Evolutionary conservation across 2,888 invertebrate genomes (phyloP).

Genomic region (Pseudococcus longispinus): DNA sequence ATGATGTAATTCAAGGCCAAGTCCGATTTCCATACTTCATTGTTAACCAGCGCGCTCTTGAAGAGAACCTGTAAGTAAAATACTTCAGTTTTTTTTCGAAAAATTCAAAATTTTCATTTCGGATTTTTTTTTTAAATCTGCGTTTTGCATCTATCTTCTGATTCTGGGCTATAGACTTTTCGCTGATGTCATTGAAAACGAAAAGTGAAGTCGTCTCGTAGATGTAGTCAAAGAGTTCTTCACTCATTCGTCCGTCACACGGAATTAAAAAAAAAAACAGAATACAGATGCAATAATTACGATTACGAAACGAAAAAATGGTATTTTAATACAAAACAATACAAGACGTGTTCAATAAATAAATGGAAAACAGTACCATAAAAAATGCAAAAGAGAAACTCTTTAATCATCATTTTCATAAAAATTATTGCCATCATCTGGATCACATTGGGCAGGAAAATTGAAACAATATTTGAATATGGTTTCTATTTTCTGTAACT

Average conservation of each 20-base stretch:
- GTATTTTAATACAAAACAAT: neutral
- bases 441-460: neutral
- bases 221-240: no score
- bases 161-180: no score
- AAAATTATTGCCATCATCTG: neutral
- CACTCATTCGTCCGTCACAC: no score
- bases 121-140: no score
- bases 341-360: neutral
- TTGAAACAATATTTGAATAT: constrained; percentile 20
- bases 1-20: neutral
- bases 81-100: neutral
- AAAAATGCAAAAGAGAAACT: neutral
- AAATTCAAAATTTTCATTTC: neutral
- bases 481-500: neutral
- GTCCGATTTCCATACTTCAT: neutral
- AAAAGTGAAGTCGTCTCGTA: no score
- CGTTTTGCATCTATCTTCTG: no score
- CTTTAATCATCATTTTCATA: neutral
- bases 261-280: neutral
- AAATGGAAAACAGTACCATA: neutral
- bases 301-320: neutral
- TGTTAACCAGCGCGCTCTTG: neutral
- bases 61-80: neutral
- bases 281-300: neutral
- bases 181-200: no score